Conservation (phyloP, 2,113 vertebrate species). For the Cololabis saira region DNA sequence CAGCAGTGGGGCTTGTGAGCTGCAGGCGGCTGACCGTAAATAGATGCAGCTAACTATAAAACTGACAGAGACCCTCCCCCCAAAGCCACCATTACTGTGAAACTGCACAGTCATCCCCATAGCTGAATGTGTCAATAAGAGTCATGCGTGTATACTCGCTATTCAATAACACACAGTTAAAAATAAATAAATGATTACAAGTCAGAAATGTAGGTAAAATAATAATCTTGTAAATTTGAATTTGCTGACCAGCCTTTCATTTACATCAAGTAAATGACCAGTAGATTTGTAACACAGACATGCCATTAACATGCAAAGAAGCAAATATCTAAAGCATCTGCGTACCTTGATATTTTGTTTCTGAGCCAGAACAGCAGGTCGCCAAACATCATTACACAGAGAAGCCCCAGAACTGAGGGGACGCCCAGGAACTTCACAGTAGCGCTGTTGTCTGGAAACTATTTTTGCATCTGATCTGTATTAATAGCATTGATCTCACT, state of each 20-base stretch:
- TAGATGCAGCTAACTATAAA: constrained; percentile 56
- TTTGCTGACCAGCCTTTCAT: neutral
- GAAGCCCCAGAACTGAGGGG: constrained; percentile 20
- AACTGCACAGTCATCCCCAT: constrained; percentile 60
- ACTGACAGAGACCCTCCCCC: constrained; percentile 18
- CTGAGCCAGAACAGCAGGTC: constrained; percentile 41
- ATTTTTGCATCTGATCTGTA: constrained; percentile 32
- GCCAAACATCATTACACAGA: constrained; percentile 31
- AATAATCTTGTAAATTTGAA: too few relatives aligned
- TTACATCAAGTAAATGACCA: neutral
- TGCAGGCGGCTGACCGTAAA: constrained; percentile 45
- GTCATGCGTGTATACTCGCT: constrained; percentile 1
- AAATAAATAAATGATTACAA: neutral
- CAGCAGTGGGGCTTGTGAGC: neutral
- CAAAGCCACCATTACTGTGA: constrained; percentile 32
- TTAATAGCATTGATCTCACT: constrained; percentile 61
- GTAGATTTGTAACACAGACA: constrained; percentile 1
- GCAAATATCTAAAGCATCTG: neutral
- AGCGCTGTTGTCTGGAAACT: constrained; percentile 12
- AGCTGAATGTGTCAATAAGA: constrained; percentile 1
- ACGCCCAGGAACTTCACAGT: constrained; percentile 12
- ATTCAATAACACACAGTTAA: neutral
- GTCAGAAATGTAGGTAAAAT: too few relatives aligned
- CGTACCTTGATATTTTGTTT: constrained; percentile 42
- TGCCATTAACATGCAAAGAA: constrained; percentile 7